Conservation (phyloP, 2,113 vertebrate species). For the Phoxinus phoxinus region DNA sequence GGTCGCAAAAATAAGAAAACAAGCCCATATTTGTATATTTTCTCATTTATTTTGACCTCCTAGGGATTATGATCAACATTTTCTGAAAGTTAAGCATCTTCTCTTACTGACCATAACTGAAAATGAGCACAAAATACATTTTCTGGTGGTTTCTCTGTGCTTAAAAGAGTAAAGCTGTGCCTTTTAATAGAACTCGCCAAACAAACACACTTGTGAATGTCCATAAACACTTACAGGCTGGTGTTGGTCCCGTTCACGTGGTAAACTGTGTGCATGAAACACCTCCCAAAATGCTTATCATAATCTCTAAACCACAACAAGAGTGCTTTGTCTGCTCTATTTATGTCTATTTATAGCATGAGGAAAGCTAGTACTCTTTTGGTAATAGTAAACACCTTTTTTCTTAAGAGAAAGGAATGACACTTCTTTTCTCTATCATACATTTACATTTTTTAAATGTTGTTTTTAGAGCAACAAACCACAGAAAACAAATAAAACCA, state of each 20-base stretch:
- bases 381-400: background rate
- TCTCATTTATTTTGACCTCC: background rate
- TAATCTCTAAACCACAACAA: slow-evolving; percentile 21
- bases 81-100: background rate
- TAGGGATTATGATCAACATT: background rate
- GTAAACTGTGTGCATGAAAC: background rate
- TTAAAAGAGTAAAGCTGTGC: background rate
- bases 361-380: background rate
- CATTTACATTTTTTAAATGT: background rate
- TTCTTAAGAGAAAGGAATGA: background rate
- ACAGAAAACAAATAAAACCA: background rate
- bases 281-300: background rate
- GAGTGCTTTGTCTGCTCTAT: background rate
- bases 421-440: background rate
- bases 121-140: background rate
- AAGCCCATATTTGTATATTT: background rate
- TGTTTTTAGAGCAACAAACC: background rate
- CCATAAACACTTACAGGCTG: background rate
- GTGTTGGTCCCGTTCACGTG: background rate
- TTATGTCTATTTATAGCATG: background rate
- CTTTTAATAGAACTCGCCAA: background rate
- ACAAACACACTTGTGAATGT: slow-evolving; percentile 1
- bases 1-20: background rate
- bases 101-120: background rate
- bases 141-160: background rate